Evolutionary conservation across 1,140 invertebrate species (phyloP), one percentile per base, ranked within the genome.

Genomic region (Carcinoscorpius rotundicauda): DNA sequence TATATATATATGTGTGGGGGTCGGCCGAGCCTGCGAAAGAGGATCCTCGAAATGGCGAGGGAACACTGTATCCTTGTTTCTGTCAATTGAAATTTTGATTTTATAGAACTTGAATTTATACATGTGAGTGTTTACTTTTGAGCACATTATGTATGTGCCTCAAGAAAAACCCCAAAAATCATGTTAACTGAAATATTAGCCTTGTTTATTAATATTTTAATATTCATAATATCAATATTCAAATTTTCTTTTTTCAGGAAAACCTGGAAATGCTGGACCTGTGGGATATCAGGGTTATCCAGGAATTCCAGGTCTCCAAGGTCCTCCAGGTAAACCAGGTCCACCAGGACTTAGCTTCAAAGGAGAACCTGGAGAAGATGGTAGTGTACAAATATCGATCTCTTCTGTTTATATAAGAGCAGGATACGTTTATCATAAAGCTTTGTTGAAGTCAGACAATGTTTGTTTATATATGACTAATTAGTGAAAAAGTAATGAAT

Each of bases 341-440:
- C 66, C 64, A 4, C 80, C 79, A 72, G 83, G 82, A 62, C 70
- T 77, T 3, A 79, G 79, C 2, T 78, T 83, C 4, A 87, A 87
- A 80, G 86, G 87, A 73, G 86, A 88, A 76, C 80, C 80, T 63
- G 87, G 87, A 72, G 78, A 81, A 62, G 83, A 86, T 70, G 87
- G 86, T 76, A 72, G 63, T 63, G 29, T 29, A 1, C 29, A 29
- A 29, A 29, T 29, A 9, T 49, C 62, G 5, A 58, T 6, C 56
- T 60, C 50, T 29, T 29, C 29, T 29, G 29, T 29, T 29, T 29
- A 29, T 29, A 29, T 29, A 29, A 29, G 29, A 29, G 29, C 29
- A 29, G 29, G 0, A 29, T 29, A 29, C 29, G 2, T 29, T 29
- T 29, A 29, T 29, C 29, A 29, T 29, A 29, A 29, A 29, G 29